Conservation (phyloP, 2,797 vertebrate genomes). For the Spinibarbus caldwelli region DNA sequence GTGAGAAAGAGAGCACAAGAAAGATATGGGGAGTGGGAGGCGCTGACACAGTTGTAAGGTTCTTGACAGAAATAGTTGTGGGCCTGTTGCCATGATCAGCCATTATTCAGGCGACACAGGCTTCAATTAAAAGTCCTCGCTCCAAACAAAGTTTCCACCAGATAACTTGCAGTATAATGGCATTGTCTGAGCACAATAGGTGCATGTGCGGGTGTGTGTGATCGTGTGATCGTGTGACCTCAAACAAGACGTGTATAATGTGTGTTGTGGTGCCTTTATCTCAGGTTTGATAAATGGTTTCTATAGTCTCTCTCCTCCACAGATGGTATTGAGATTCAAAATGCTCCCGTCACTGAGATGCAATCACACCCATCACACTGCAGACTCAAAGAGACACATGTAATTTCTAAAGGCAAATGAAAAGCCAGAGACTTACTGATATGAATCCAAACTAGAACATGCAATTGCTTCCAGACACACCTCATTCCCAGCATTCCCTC, state of each 20-base stretch:
- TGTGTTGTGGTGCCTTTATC: conserved; percentile 26
- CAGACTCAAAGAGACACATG: conserved; percentile 49
- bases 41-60: conserved; percentile 58
- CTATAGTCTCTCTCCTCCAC: conserved; percentile 55
- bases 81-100: conserved; percentile 39
- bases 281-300: conserved; percentile 59
- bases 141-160: conserved; percentile 20
- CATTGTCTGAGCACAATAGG: conserved; percentile 2
- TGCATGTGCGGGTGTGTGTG: conserved; percentile 31
- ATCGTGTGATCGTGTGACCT: conserved; percentile 20
- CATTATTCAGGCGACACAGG: conserved; percentile 43
- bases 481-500: conserved; percentile 16
- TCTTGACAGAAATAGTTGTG: conserved; percentile 47
- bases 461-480: conserved; percentile 12
- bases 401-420: conserved; percentile 61
- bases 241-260: neutral
- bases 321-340: conserved; percentile 69
- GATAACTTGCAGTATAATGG: neutral
- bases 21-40: conserved; percentile 32
- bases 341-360: conserved; percentile 63
- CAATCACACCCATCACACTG: conserved; percentile 64
- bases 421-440: conserved; percentile 15
- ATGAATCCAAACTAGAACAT: conserved; percentile 42
- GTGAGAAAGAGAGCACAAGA: conserved; percentile 27
- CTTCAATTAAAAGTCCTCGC: neutral